Conservation (phyloP, 2,888 invertebrate species). For the Tiliacea aurago region DNA sequence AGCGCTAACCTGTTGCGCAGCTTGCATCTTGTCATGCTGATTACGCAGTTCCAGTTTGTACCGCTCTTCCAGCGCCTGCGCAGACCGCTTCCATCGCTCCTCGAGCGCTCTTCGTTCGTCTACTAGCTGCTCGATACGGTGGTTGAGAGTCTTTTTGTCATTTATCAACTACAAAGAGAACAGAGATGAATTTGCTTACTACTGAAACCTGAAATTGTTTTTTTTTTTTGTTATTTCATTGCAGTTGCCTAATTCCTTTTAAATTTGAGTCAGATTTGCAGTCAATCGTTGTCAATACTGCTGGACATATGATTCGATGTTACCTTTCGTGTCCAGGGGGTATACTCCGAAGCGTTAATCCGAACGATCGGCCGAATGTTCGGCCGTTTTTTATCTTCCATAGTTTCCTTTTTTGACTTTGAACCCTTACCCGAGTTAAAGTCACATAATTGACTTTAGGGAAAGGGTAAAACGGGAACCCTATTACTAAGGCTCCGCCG, state of each 20-base stretch:
- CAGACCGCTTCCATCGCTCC: constrained; percentile 91
- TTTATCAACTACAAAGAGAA: constrained; percentile 90
- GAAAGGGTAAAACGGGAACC: too few species aligned
- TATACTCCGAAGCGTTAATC: too few species aligned
- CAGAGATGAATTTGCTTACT: not conserved
- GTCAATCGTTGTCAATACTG: not conserved
- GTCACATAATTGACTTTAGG: too few species aligned
- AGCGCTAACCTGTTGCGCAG: constrained; percentile 92
- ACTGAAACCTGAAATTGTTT: too few species aligned
- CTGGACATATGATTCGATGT: not conserved
- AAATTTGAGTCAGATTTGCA: not conserved
- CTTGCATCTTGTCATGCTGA: constrained; percentile 94
- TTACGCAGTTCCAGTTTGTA: constrained; percentile 94
- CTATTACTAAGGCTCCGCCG: too few species aligned
- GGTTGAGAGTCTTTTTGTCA: constrained; percentile 94
- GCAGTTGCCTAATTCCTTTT: not conserved
- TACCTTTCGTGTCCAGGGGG: not conserved
- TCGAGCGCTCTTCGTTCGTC: constrained; percentile 92
- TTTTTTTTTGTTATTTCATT: too few species aligned
- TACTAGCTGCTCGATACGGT: constrained; percentile 93
- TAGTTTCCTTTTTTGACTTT: too few species aligned
- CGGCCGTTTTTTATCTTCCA: too few species aligned
- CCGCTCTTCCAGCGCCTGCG: constrained; percentile 93
- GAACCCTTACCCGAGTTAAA: too few species aligned
- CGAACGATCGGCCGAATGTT: too few species aligned